Conservation (phyloP, 2,113 vertebrate genomes). For the Hystrix cristata region DNA sequence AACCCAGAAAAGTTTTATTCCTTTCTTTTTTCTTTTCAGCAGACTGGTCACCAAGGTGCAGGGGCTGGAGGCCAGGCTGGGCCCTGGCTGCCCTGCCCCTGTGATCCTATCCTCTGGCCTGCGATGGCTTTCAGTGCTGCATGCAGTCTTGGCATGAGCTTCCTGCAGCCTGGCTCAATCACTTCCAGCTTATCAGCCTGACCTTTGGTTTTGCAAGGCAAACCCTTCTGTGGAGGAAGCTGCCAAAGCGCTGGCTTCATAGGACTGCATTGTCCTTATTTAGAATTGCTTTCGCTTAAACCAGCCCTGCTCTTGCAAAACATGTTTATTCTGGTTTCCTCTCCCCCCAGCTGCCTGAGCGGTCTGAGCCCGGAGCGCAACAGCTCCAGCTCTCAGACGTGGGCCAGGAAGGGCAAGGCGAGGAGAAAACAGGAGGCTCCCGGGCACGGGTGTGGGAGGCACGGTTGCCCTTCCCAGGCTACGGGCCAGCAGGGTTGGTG, state of each 20-base stretch:
- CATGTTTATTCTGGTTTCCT: slow-evolving; percentile 84
- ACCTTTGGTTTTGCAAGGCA: slow-evolving; percentile 74
- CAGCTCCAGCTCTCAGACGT: slow-evolving; percentile 32
- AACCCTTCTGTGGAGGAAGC: slow-evolving; percentile 57
- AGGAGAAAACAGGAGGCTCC: not conserved
- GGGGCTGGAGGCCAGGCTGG: not conserved
- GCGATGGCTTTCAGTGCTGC: not conserved
- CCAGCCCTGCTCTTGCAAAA: slow-evolving; percentile 78
- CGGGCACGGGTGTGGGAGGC: not conserved
- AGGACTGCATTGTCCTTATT: slow-evolving; percentile 80
- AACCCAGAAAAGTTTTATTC: not conserved
- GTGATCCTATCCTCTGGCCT: not conserved
- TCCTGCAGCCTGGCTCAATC: slow-evolving; percentile 46
- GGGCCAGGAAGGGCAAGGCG: slow-evolving; percentile 30
- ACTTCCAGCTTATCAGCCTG: slow-evolving; percentile 68
- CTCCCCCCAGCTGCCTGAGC: slow-evolving; percentile 76
- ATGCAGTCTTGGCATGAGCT: not conserved
- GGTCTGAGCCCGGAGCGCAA: not conserved
- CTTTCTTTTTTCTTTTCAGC: not conserved
- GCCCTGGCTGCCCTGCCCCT: not conserved
- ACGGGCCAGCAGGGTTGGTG: not conserved
- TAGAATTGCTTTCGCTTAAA: slow-evolving; percentile 82
- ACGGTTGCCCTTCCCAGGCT: not conserved
- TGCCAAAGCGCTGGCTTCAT: slow-evolving; percentile 48
- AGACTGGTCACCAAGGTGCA: not conserved